A percentile compares a stretch with the other conserved stretches of the same genome.
Conservation (phyloP, 2,797 vertebrate species). For the Clamator glandarius region DNA sequence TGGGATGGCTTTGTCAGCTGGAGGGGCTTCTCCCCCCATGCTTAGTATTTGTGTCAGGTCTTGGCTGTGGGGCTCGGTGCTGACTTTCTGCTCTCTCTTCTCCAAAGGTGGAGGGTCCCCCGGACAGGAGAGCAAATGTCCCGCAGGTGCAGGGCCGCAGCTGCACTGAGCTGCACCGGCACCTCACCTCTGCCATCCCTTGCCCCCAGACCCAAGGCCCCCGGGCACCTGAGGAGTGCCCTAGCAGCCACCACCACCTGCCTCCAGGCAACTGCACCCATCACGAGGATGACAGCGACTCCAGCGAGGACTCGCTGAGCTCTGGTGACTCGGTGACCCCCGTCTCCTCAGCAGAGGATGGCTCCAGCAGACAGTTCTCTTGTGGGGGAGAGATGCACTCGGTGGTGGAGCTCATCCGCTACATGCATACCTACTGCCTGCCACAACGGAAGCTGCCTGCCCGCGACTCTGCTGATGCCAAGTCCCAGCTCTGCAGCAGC, state of each 20-base stretch:
- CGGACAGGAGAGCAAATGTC: constrained; percentile 80
- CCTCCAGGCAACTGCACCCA: not conserved
- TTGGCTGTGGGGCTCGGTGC: fast-evolving
- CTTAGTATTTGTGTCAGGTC: not conserved
- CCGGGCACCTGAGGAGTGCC: constrained; percentile 42
- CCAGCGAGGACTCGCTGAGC: constrained; percentile 73
- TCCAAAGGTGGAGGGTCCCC: constrained; percentile 80
- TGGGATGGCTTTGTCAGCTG: not conserved
- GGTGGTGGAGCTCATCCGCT: constrained; percentile 92
- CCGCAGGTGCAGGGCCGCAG: constrained; percentile 83
- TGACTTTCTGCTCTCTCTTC: constrained; percentile 14
- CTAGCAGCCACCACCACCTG: not conserved
- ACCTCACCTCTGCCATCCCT: constrained; percentile 84
- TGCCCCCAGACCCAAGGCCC: constrained; percentile 69
- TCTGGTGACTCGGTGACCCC: constrained; percentile 61
- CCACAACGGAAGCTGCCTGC: constrained; percentile 87
- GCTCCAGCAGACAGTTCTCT: constrained; percentile 72
- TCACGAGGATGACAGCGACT: constrained; percentile 83
- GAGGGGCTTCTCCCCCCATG: not conserved
- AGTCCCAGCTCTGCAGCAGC: constrained; percentile 76
- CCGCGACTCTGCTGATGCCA: constrained; percentile 65
- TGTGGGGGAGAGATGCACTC: constrained; percentile 87
- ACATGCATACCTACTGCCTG: constrained; percentile 99
- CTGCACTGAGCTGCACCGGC: constrained; percentile 93
- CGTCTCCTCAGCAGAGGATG: not conserved